Evolutionary conservation across 2,797 vertebrate species (phyloP).

Genomic region (Sebastes vulpes): DNA sequence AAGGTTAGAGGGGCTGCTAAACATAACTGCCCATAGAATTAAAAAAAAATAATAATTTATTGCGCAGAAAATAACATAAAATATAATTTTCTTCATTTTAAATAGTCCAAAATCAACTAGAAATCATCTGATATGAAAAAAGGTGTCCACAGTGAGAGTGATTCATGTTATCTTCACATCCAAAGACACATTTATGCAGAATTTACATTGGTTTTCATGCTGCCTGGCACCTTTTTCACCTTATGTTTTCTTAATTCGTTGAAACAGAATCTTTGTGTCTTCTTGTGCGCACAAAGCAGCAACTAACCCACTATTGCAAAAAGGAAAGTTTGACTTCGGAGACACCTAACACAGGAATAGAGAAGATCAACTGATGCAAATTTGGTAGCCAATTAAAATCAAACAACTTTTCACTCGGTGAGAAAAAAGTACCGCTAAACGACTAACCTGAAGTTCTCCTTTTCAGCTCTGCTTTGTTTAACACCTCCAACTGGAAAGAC

Average conservation of each 20-base stretch:
- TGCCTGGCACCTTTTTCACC: neutral
- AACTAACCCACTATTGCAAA: neutral
- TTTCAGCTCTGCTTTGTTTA: slow-evolving; percentile 40
- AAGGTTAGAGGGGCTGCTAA: neutral
- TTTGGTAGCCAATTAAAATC: neutral
- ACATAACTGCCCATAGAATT: neutral
- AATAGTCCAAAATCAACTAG: neutral
- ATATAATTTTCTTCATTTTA: neutral
- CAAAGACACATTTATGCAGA: neutral
- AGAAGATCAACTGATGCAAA: neutral
- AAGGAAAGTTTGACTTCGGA: neutral
- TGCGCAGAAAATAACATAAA: neutral
- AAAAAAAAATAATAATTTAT: neutral
- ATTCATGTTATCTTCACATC: neutral
- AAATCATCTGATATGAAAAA: neutral
- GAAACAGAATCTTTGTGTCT: neutral
- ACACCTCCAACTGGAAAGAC: slow-evolving; percentile 24
- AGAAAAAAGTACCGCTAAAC: slow-evolving; percentile 5
- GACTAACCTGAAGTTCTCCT: slow-evolving; percentile 39
- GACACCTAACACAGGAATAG: neutral
- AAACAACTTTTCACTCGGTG: neutral
- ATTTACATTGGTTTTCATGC: neutral
- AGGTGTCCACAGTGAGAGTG: neutral
- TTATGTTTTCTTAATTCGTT: neutral
- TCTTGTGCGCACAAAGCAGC: neutral